Conservation (phyloP, 2,113 vertebrate genomes). For the Machaerirhynchus nigripectus region DNA sequence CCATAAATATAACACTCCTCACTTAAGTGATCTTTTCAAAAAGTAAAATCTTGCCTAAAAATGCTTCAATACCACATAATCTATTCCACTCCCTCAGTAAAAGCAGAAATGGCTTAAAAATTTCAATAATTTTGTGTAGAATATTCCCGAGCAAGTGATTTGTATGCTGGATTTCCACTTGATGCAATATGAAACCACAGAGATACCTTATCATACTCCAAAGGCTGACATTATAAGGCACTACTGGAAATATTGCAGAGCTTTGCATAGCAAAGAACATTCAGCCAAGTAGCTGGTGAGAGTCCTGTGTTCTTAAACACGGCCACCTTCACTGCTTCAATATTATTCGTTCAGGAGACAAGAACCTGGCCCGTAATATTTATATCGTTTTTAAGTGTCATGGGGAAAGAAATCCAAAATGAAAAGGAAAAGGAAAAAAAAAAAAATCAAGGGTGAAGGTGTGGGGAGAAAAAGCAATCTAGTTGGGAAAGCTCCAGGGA, state of each 20-base stretch:
- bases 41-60: background rate
- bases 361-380: background rate
- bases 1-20: background rate
- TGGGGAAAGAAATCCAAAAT: background rate
- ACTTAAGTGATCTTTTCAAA: background rate
- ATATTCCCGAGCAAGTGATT: constrained; percentile 47
- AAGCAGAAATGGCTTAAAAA: constrained; percentile 31
- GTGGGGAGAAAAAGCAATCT: background rate
- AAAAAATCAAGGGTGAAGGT: background rate
- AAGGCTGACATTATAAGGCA: constrained; percentile 43
- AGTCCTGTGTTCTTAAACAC: background rate
- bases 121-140: constrained; percentile 50
- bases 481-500: background rate
- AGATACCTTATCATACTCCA: constrained; percentile 53
- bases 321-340: background rate
- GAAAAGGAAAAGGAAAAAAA: background rate
- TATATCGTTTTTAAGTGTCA: background rate
- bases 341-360: background rate
- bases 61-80: background rate
- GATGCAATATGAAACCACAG: constrained; percentile 41
- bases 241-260: constrained; percentile 42
- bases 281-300: background rate
- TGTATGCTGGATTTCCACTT: constrained; percentile 57
- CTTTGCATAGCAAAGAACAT: constrained; percentile 26
- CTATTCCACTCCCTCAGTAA: background rate